A percentile compares a stretch with the other conserved stretches of the same genome.
phyloP scores from a whole-genome alignment of 1,140 invertebrate species.

The Ruditapes philippinarum region DNA sequence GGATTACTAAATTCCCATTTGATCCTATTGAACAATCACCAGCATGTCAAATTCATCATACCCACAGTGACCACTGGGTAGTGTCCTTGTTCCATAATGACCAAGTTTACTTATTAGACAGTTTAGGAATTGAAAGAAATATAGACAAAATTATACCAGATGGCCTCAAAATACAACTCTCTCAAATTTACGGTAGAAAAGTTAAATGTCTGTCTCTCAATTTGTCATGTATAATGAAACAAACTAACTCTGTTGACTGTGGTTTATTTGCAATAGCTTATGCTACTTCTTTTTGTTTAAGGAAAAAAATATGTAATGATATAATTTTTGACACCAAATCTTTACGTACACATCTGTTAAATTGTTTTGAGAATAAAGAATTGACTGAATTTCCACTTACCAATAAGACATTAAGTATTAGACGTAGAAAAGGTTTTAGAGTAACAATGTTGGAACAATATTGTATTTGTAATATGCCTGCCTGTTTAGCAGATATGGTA shows the following conservation, averaged over 20 bases:
- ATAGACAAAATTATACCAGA: not conserved
- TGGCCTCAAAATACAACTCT: too few species aligned
- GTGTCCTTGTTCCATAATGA: not conserved
- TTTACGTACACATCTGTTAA: constrained; percentile 2
- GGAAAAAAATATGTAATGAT: too few species aligned
- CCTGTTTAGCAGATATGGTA: not conserved
- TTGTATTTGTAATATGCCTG: not conserved
- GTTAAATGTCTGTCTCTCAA: not conserved
- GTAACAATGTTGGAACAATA: not conserved
- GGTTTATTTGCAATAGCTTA: too few species aligned
- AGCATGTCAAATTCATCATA: not conserved
- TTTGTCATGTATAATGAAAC: too few species aligned
- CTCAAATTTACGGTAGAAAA: not conserved
- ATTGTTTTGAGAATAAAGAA: too few species aligned
- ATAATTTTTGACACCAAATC: too few species aligned
- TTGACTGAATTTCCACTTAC: constrained; percentile 31
- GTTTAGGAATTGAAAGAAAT: not conserved
- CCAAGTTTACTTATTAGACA: not conserved
- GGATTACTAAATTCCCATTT: not conserved
- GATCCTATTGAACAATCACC: constrained; percentile 1
- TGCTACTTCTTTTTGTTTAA: too few species aligned
- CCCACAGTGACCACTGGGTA: not conserved
- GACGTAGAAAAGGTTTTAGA: too few species aligned
- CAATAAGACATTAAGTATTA: not conserved
- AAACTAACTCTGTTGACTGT: too few species aligned